phyloP scores from a whole-genome alignment of 2,888 invertebrate species.

The Drosophila koepferae region DNA sequence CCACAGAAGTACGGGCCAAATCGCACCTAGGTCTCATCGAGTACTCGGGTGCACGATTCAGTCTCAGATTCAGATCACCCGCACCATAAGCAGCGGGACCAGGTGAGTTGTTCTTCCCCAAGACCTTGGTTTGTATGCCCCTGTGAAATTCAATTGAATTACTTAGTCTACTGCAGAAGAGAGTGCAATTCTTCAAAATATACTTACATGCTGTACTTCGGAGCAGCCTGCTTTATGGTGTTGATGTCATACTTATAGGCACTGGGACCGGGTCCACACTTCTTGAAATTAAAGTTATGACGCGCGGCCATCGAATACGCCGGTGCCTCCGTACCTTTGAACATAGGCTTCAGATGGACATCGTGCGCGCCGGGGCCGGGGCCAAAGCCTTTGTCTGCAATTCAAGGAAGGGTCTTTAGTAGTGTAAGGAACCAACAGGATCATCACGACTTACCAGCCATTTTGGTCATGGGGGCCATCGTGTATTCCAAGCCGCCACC shows the following conservation, averaged over 20 bases:
- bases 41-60: conserved; percentile 74
- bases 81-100: conserved; percentile 83
- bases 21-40: conserved; percentile 65
- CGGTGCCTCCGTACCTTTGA: conserved; percentile 81
- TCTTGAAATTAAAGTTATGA: conserved; percentile 57
- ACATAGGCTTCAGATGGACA: conserved; percentile 69
- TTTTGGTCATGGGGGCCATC: conserved; percentile 84
- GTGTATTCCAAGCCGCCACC: conserved; percentile 84
- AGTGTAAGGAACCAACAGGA: rapidly evolving
- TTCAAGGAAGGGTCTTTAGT: background rate
- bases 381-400: conserved; percentile 70
- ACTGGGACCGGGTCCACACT: conserved; percentile 80
- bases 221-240: conserved; percentile 66
- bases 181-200: background rate
- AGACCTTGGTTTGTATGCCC: conserved; percentile 63
- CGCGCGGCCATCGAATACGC: conserved; percentile 86
- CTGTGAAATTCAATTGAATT: conserved; percentile 42
- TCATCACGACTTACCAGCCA: conserved; percentile 56
- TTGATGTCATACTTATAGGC: conserved; percentile 72
- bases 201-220: conserved; percentile 83
- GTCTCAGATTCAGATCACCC: conserved; percentile 64
- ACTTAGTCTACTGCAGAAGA: background rate
- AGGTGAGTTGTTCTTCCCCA: conserved; percentile 70
- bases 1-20: conserved; percentile 20
- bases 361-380: conserved; percentile 83